phyloP scores from a whole-genome alignment of 2,113 vertebrate species.

The Cololabis saira region DNA sequence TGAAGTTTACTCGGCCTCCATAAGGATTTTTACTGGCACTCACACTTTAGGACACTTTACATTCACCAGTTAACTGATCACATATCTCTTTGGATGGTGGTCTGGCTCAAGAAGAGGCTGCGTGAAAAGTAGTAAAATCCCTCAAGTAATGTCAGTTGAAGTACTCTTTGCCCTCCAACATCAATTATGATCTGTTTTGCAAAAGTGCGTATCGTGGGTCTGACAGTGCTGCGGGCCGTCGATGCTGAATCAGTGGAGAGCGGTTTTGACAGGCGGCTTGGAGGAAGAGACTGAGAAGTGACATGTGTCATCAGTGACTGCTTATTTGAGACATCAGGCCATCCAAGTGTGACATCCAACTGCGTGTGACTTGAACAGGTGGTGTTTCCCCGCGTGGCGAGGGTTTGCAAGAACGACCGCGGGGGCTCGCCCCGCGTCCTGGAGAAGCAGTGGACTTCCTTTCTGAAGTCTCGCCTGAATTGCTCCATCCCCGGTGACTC shows the following conservation, averaged over 20 bases:
- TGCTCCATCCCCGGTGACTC: constrained; percentile 98
- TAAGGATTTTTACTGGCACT: no score
- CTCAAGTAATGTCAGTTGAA: neutral
- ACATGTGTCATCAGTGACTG: neutral
- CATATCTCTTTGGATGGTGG: neutral
- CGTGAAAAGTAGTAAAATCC: neutral
- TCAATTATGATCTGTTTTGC: constrained; percentile 3
- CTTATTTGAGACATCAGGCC: neutral
- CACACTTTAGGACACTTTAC: neutral
- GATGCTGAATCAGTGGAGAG: neutral
- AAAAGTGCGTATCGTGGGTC: neutral
- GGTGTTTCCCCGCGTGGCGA: constrained; percentile 94
- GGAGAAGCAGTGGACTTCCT: constrained; percentile 99
- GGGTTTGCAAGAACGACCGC: constrained; percentile 96
- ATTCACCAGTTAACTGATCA: neutral
- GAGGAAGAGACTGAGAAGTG: neutral
- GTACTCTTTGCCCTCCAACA: neutral
- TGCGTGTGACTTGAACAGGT: constrained; percentile 80
- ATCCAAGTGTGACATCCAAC: neutral
- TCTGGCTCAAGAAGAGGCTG: neutral
- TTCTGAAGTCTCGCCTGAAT: constrained; percentile 95
- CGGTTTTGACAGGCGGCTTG: neutral
- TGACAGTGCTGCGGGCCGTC: constrained; percentile 13
- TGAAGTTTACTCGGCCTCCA: no score
- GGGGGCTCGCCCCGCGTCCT: constrained; percentile 96